Evolutionary conservation across 2,888 invertebrate species (phyloP).

Genomic region (Rhagophthalmus giganteus): DNA sequence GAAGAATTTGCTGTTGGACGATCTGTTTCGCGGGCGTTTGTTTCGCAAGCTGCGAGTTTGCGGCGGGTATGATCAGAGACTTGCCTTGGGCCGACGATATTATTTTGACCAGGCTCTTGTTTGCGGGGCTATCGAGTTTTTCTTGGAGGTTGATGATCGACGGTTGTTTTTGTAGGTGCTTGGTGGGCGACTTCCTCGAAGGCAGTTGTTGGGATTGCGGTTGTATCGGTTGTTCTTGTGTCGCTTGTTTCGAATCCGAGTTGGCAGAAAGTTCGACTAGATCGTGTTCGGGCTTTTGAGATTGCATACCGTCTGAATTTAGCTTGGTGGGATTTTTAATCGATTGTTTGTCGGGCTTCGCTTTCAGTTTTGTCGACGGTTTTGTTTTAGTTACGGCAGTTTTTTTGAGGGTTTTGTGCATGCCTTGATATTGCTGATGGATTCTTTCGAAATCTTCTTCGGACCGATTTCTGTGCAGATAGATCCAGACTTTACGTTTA

Average conservation of each 20-base stretch:
- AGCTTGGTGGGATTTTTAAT: slow-evolving; percentile 47
- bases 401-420: slow-evolving; percentile 61
- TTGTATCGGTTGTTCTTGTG: slow-evolving; percentile 1
- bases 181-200: slow-evolving; percentile 17
- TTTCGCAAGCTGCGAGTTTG: slow-evolving; percentile 48
- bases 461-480: slow-evolving; percentile 72
- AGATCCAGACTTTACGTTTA: slow-evolving; percentile 93
- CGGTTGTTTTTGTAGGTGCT: slow-evolving; percentile 14
- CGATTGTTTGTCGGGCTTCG: slow-evolving; percentile 56
- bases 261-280: background rate
- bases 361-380: slow-evolving; percentile 53
- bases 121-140: slow-evolving; percentile 34
- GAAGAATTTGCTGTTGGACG: slow-evolving; percentile 48
- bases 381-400: slow-evolving; percentile 45
- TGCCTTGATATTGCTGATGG: slow-evolving; percentile 68
- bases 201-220: slow-evolving; percentile 5
- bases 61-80: slow-evolving; percentile 57
- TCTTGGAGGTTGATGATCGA: slow-evolving; percentile 23
- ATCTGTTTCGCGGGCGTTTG: slow-evolving; percentile 43
- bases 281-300: slow-evolving; percentile 48
- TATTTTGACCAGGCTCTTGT: slow-evolving; percentile 52
- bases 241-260: slow-evolving; percentile 1
- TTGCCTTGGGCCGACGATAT: slow-evolving; percentile 52
- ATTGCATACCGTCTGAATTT: slow-evolving; percentile 36
- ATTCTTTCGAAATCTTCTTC: slow-evolving; percentile 67